These are phyloP conservation scores for Autographa pulchrina DNA, from an alignment of 2,888 invertebrate genomes.

Conservation along the genomic window DNA sequence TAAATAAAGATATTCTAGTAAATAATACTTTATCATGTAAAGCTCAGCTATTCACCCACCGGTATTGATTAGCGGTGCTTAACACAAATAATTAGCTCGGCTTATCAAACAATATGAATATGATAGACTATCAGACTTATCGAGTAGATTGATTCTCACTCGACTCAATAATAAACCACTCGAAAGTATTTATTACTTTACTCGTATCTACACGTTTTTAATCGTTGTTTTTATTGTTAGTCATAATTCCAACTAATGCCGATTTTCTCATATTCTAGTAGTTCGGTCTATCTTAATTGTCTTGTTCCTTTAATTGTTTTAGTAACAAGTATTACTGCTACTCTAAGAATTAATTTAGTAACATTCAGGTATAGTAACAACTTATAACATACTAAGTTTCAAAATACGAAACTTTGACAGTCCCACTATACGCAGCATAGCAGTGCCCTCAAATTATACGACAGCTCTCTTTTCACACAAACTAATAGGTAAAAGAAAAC, in stretches of 20 bases:
- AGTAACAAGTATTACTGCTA: too few relatives aligned
- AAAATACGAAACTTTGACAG: too few relatives aligned
- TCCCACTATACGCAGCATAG: too few relatives aligned
- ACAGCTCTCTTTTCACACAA: too few relatives aligned
- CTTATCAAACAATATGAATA: slow-evolving; percentile 47
- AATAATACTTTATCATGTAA: not conserved
- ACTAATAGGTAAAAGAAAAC: not conserved
- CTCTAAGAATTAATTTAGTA: too few relatives aligned
- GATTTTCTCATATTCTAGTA: too few relatives aligned
- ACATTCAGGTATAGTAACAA: too few relatives aligned
- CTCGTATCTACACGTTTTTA: slow-evolving; percentile 42
- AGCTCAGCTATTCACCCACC: slow-evolving; percentile 9
- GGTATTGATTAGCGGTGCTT: slow-evolving; percentile 19
- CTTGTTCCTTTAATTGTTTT: too few relatives aligned
- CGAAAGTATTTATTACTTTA: slow-evolving; percentile 49
- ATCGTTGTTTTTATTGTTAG: slow-evolving; percentile 26
- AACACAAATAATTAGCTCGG: slow-evolving; percentile 37
- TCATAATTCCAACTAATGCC: not conserved
- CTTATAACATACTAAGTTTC: too few relatives aligned
- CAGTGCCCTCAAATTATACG: too few relatives aligned
- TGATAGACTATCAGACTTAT: slow-evolving; percentile 52
- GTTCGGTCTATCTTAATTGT: too few relatives aligned
- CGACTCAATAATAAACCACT: slow-evolving; percentile 47
- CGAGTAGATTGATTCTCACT: slow-evolving; percentile 49
- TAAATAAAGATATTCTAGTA: too few relatives aligned